Conservation (phyloP, 2,888 invertebrate species). For the Chirona hameri region DNA sequence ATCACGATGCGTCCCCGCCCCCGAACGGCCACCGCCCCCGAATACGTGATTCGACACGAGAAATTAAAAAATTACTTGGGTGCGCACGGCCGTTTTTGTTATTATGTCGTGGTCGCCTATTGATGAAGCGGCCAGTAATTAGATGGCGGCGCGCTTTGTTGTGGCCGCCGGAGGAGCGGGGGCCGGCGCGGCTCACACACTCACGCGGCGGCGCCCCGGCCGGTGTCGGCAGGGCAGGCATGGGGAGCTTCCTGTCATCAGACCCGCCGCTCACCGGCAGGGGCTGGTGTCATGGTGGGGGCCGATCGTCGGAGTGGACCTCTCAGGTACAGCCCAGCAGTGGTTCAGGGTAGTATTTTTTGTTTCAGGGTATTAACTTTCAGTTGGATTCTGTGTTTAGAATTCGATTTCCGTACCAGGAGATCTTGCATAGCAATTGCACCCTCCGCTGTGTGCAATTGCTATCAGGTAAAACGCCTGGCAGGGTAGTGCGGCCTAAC, state of each 20-base stretch:
- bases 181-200: neutral
- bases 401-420: too few relatives aligned
- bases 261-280: neutral
- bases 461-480: too few relatives aligned
- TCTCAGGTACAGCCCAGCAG: too few relatives aligned
- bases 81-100: constrained; percentile 8
- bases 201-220: neutral
- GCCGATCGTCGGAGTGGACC: too few relatives aligned
- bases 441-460: too few relatives aligned
- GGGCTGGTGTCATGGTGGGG: neutral
- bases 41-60: constrained; percentile 23
- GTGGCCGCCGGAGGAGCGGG: neutral
- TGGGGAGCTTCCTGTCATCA: neutral
- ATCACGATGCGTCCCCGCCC: neutral
- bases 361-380: too few relatives aligned
- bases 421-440: too few relatives aligned
- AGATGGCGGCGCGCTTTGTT: constrained; percentile 1
- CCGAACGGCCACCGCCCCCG: neutral
- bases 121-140: constrained; percentile 27
- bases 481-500: too few relatives aligned
- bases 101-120: constrained; percentile 24
- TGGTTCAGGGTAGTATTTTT: too few relatives aligned
- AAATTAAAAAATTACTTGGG: constrained; percentile 23
- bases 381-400: too few relatives aligned
- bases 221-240: neutral